Percentiles rank a stretch among this genome's conserved stretches.
Evolutionary conservation across 2,888 invertebrate genomes (phyloP).

Genomic region (Ceriagrion tenellum): DNA sequence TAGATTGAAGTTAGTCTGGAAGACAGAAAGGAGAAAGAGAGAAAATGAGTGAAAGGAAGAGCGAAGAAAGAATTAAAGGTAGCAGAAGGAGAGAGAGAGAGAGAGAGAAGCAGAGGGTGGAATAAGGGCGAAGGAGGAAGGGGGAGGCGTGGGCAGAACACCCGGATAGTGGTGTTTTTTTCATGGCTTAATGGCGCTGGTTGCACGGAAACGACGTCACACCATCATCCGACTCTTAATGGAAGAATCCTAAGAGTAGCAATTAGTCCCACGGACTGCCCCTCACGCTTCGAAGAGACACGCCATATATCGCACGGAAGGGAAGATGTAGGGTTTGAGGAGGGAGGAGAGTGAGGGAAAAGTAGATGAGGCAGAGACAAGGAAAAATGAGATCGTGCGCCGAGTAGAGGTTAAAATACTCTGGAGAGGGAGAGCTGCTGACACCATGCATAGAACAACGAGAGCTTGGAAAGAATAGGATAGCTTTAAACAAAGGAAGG

Average conservation of each 20-base stretch:
- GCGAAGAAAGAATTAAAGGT: background rate
- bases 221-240: slow-evolving; percentile 56
- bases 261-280: slow-evolving; percentile 49
- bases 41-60: background rate
- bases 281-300: background rate
- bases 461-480: no score
- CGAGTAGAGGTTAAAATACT: no score
- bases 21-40: no score
- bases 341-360: no score
- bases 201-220: slow-evolving; percentile 56
- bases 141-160: background rate
- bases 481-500: no score
- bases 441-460: no score
- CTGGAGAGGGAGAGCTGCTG: no score
- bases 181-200: background rate
- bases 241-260: slow-evolving; percentile 56
- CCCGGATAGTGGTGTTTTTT: background rate
- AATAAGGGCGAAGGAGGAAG: background rate
- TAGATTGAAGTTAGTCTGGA: background rate
- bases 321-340: background rate
- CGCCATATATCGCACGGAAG: background rate
- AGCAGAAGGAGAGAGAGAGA: background rate
- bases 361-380: no score
- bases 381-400: no score
- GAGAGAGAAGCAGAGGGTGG: no score